Conservation (phyloP, 1,140 invertebrate species). For the Dufourea novaeangliae region DNA sequence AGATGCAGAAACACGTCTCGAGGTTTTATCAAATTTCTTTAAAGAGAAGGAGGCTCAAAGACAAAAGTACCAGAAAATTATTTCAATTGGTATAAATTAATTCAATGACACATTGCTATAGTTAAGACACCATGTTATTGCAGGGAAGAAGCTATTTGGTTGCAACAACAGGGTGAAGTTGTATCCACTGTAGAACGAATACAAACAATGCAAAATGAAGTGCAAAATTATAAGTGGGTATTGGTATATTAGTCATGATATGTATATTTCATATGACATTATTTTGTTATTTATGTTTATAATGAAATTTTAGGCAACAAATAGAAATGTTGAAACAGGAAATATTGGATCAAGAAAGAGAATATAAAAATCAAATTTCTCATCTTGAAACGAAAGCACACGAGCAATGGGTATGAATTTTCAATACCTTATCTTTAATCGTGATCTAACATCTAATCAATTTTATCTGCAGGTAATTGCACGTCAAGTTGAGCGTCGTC, state of each 20-base stretch:
- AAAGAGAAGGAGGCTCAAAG: slow-evolving; percentile 93
- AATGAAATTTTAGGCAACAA: slow-evolving; percentile 82
- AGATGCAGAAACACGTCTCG: slow-evolving; percentile 90
- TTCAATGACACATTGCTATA: neutral
- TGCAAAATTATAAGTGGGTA: slow-evolving; percentile 89
- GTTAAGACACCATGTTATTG: slow-evolving; percentile 59
- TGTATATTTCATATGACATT: neutral
- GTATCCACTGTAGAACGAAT: slow-evolving; percentile 89
- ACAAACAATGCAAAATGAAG: slow-evolving; percentile 89
- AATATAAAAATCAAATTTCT: slow-evolving; percentile 88
- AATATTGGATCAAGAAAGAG: slow-evolving; percentile 90
- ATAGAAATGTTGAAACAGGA: slow-evolving; percentile 89
- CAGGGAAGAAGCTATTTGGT: slow-evolving; percentile 90
- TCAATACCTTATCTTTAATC: slow-evolving; percentile 28
- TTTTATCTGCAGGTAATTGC: slow-evolving; percentile 82
- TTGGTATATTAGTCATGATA: slow-evolving; percentile 4
- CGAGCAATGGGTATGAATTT: slow-evolving; percentile 85
- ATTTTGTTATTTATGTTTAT: slow-evolving; percentile 49
- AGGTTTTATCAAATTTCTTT: slow-evolving; percentile 93
- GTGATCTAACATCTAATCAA: neutral
- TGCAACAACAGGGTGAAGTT: slow-evolving; percentile 92
- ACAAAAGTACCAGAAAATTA: slow-evolving; percentile 85
- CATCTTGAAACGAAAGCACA: slow-evolving; percentile 89
- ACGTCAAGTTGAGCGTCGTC: slow-evolving; percentile 87
- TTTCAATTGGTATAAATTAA: neutral